Evolutionary conservation across 2,888 invertebrate species (phyloP), one percentile per base, ranked within the genome.

Genomic region (Andricus quercusramuli): DNA sequence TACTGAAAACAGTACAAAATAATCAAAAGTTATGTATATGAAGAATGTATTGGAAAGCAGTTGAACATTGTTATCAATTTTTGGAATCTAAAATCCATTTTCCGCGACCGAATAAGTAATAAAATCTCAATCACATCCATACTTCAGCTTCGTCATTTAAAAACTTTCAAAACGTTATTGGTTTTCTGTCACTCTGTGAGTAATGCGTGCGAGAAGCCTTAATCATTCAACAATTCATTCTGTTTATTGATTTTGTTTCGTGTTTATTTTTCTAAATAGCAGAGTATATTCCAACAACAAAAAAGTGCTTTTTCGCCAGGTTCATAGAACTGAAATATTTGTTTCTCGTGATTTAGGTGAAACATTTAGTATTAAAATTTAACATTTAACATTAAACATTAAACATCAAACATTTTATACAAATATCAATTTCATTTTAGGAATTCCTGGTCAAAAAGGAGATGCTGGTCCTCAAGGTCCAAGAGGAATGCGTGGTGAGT

Each of bases 161-260:
- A 74, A 74, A 56, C 56, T 32, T 29, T 74, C 32, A 11, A 74
- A 74, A 47, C 56, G 51, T 47, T 51, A 70, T 74, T 74, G 70
- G 51, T 56, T 74, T 74, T 51, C 74, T n/a, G 56, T 74, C 74
- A 22, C 32, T 74, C 32, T 74, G 51, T 56, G 32, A 74, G 56
- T 56, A 74, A 56, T 51, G 56, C 32, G 37, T 56, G n/a, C 29
- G 32, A 56, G 74, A 56, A 32, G 56, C 47, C 51, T 32, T n/a
- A 56, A 74, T 74, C 56, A 74, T 74, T 56, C 32, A 51, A 74
- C 74, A 74, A 74, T 56, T 74, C 74, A 74, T 74, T 74, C 56
- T 74, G 74, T 74, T 37, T 32, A 74, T 32, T 56, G 74, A 74
- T 56, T 74, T 74, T n/a, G 32, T 56, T 32, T 56, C n/a, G 11